Percentiles rank a stretch among this genome's conserved stretches.
These are phyloP conservation scores for Actinopyga echinites DNA, from an alignment of 53 echinoderm and acorn worm genomes.

Conservation along the genomic window DNA sequence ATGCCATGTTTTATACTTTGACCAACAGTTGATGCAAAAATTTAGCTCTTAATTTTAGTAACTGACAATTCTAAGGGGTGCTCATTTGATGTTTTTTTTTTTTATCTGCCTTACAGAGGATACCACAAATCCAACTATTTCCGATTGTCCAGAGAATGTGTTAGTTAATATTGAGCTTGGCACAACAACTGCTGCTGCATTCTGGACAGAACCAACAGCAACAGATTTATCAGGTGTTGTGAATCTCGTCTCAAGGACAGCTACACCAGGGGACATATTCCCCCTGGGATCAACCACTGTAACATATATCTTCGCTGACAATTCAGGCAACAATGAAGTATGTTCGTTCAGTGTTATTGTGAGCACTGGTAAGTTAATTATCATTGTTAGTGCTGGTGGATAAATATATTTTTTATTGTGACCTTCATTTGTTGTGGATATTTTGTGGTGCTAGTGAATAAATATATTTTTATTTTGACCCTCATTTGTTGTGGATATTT, in stretches of 20 bases:
- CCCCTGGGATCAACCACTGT: constrained; percentile 35
- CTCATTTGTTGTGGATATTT: no score
- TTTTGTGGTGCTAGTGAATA: no score
- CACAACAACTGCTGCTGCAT: neutral
- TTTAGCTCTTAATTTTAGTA: no score
- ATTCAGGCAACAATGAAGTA: constrained; percentile 20
- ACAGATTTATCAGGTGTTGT: neutral
- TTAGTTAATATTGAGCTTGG: neutral
- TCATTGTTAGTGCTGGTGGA: neutral
- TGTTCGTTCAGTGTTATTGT: constrained; percentile 45
- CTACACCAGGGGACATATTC: constrained; percentile 22
- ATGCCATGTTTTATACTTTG: no score
- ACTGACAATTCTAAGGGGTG: no score
- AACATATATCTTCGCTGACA: constrained; percentile 41
- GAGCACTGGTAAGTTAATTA: constrained; percentile 22
- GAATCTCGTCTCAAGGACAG: neutral
- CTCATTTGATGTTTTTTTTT: no score
- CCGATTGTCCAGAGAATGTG: neutral
- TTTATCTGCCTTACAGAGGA: neutral
- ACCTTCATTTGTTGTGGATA: no score
- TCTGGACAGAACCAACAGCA: neutral
- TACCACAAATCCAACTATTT: constrained; percentile 26
- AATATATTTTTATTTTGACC: no score
- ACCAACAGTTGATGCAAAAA: no score
- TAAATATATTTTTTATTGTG: no score